Evolutionary conservation across 2,797 vertebrate species (phyloP).

Genomic region (Melanotaenia pygmaea): DNA sequence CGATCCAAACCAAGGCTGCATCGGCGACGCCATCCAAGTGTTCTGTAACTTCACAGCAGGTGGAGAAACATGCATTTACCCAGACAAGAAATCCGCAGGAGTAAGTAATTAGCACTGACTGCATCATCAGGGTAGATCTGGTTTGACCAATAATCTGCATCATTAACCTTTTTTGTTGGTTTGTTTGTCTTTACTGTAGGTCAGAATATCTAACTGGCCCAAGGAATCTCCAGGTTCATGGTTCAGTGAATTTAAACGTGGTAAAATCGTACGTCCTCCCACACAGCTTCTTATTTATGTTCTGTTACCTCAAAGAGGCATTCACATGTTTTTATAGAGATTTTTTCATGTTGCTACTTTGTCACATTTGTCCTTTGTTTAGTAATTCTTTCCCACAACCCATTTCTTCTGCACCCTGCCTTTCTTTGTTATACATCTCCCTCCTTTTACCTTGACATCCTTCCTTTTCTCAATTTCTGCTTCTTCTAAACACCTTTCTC

Average conservation of each 20-base stretch:
- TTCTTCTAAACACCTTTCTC: neutral
- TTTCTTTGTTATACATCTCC: constrained; percentile 6
- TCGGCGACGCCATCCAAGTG: constrained; percentile 94
- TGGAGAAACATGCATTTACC: constrained; percentile 96
- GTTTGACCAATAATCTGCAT: neutral
- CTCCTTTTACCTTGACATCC: neutral
- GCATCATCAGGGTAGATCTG: neutral
- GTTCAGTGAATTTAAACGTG: constrained; percentile 99
- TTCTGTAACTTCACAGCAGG: constrained; percentile 97
- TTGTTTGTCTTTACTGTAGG: constrained; percentile 73
- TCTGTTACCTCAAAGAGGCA: constrained; percentile 10
- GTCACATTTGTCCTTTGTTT: constrained; percentile 15
- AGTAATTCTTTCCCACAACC: neutral
- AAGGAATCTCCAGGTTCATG: constrained; percentile 96
- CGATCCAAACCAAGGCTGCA: constrained; percentile 98
- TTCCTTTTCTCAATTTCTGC: neutral
- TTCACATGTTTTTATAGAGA: constrained; percentile 17
- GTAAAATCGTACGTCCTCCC: constrained; percentile 92
- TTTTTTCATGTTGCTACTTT: constrained; percentile 30
- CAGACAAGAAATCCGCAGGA: constrained; percentile 95
- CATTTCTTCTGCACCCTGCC: neutral
- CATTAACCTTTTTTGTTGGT: neutral
- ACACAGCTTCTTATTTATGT: constrained; percentile 7
- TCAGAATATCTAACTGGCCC: constrained; percentile 97
- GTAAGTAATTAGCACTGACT: constrained; percentile 83